phyloP scores from a whole-genome alignment of 2,113 vertebrate species.

The Festucalex cinctus region DNA sequence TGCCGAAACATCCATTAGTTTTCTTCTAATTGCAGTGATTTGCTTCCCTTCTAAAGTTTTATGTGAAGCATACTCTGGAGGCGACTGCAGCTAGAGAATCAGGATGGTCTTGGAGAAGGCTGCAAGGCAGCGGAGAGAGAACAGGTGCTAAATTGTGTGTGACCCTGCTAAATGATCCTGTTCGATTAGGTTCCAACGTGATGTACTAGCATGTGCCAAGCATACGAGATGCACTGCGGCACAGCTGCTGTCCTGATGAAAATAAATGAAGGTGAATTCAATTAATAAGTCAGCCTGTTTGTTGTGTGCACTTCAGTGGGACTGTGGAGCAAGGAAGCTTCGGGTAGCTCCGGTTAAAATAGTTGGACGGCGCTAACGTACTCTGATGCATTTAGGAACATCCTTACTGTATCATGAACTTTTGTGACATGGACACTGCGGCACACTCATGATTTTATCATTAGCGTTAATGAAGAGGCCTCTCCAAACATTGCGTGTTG shows the following conservation, averaged over 20 bases:
- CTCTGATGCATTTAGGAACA: constrained; percentile 7
- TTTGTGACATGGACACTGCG: neutral
- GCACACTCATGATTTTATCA: constrained; percentile 7
- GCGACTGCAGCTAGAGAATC: neutral
- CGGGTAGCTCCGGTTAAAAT: neutral
- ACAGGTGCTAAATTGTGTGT: constrained; percentile 37
- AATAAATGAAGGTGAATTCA: constrained; percentile 58
- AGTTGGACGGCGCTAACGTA: constrained; percentile 22
- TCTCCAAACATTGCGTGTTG: constrained; percentile 1
- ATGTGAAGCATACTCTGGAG: neutral
- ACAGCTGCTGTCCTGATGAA: constrained; percentile 35
- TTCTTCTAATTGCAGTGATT: neutral
- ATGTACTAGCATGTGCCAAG: constrained; percentile 37
- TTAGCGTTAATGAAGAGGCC: constrained; percentile 14
- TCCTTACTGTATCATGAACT: constrained; percentile 11
- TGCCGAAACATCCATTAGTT: no score
- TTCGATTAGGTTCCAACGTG: constrained; percentile 49
- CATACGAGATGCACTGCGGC: constrained; percentile 46
- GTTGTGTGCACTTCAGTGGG: neutral
- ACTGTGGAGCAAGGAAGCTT: neutral
- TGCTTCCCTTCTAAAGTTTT: neutral
- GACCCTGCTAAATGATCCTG: constrained; percentile 29
- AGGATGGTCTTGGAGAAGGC: constrained; percentile 10
- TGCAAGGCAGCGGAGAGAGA: constrained; percentile 6
- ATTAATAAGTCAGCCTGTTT: constrained; percentile 24